Base-by-base conservation (phyloP, 2,888 invertebrate species). In the Toxonevra muliebris region DNA sequence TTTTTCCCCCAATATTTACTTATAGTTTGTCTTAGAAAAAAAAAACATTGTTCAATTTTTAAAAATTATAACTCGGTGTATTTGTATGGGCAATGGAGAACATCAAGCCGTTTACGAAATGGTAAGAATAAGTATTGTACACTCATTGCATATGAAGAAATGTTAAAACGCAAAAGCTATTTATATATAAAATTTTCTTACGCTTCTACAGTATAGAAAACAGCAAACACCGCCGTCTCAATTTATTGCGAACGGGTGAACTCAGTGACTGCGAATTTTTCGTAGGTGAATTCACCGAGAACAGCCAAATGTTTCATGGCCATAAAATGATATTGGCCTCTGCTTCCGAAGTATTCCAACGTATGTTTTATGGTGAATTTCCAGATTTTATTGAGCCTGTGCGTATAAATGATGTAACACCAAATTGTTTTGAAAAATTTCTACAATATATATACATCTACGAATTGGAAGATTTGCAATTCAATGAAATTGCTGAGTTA, bases 291-390 rank as follows among this genome's bases (percentile, higher is more conserved):
- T 13, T 13, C 41, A 11, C 43, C 4, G 19, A n/a, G 11, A 84
- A 94, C 15, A 88, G 90, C 70, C 58, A 50, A 19, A 19, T 41
- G 1, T 78, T 78, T 42, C 66, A 58, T 0, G 74, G 74, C 17
- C 77, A 78, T 61, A 71, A 71, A 60, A 62, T 74, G 13, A 69
- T 78, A 58, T 55, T 78, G 7, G 68, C 68, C 1, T 74, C 76
- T 15, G 75, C 77, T 40, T 78, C 78, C 7, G 69, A 70, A n/a
- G 76, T 73, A 19, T 76, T 77, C 41, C 70, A 75, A 43, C 65
- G 72, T 0, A 48, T 76, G 48, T 72, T 77, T 8, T 58, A 65
- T 17, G 53, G 71, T 13, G 65, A 67, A 1, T 66, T 66, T 48
- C 13, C 12, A 11, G 67, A 72, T 0, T 71, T 73, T 45, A 43